phyloP scores from a whole-genome alignment of 2,797 vertebrate species.

The Syndactyla subalaris region DNA sequence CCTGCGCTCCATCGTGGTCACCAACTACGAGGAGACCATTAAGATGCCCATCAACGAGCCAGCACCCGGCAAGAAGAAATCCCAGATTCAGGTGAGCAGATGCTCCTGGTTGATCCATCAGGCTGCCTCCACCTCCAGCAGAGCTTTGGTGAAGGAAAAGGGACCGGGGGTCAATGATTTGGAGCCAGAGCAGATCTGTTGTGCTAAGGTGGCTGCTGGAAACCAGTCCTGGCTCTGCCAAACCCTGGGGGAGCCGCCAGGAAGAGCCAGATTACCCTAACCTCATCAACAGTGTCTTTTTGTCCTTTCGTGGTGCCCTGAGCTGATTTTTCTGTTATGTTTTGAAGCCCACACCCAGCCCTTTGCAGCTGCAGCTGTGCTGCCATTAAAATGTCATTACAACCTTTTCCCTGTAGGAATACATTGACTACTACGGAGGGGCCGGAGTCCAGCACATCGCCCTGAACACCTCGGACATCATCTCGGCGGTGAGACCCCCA shows the following conservation, averaged over 20 bases:
- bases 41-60: constrained; percentile 99
- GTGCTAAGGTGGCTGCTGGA: neutral
- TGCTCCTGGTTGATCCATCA: fast-evolving
- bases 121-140: fast-evolving
- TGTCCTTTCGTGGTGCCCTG: neutral
- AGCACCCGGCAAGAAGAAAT: constrained; percentile 89
- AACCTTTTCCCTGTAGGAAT: constrained; percentile 81
- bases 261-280: fast-evolving
- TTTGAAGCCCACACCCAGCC: neutral
- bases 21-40: constrained; percentile 95
- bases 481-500: constrained; percentile 81
- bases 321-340: neutral
- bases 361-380: neutral
- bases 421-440: constrained; percentile 93
- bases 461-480: constrained; percentile 93
- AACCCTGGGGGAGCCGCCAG: fast-evolving
- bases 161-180: neutral
- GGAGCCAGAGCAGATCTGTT: neutral
- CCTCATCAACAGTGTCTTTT: neutral
- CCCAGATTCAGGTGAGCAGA: constrained; percentile 90
- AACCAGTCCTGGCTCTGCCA: neutral
- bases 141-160: neutral
- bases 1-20: constrained; percentile 93
- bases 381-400: fast-evolving
- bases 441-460: constrained; percentile 96